These are phyloP conservation scores for Bellardia bayeri DNA, from an alignment of 2,888 invertebrate genomes.

Conservation along the genomic window DNA sequence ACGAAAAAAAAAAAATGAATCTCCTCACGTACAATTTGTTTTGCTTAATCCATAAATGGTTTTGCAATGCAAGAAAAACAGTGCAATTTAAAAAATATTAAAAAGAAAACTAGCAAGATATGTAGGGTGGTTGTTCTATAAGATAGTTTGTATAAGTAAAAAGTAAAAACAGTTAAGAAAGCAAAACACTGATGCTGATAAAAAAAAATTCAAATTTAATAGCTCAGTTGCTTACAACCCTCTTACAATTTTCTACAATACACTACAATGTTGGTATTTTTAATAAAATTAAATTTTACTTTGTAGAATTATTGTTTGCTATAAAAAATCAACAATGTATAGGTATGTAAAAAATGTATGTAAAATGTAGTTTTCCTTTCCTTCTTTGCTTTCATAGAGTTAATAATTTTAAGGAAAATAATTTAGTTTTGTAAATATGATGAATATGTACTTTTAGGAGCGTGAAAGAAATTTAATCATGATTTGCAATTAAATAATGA, in stretches of 20 bases:
- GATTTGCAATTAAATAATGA: too few relatives aligned
- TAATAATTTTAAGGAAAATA: neutral
- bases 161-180: neutral
- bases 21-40: conserved; percentile 76
- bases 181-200: neutral
- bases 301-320: conserved; percentile 24
- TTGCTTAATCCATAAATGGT: conserved; percentile 72
- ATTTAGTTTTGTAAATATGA: conserved; percentile 3
- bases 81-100: neutral
- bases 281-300: conserved; percentile 35
- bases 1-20: conserved; percentile 62
- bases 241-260: neutral
- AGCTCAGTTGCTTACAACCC: conserved; percentile 18
- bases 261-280: neutral
- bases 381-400: neutral
- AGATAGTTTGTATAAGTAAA: neutral
- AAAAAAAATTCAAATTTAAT: conserved; percentile 62
- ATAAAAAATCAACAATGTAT: neutral
- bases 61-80: conserved; percentile 20
- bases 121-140: neutral
- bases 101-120: neutral
- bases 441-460: too few relatives aligned
- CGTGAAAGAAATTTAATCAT: too few relatives aligned
- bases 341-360: too few relatives aligned
- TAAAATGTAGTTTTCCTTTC: neutral